Conservation (phyloP, 2,797 vertebrate genomes). For the Adelosebastes latens region DNA sequence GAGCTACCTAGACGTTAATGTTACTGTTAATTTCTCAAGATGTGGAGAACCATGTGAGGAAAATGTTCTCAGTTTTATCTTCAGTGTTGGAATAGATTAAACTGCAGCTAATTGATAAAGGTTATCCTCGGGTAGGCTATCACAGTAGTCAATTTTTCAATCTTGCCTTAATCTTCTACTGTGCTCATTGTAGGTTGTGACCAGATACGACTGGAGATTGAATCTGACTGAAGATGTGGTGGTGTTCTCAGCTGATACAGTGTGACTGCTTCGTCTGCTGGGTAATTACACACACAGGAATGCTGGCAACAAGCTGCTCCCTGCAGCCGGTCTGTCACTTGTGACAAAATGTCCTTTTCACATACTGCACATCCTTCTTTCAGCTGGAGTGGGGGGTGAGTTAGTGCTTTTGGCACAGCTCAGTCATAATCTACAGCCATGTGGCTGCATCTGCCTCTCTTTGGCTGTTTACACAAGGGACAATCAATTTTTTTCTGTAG, state of each 20-base stretch:
- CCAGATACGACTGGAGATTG: background rate
- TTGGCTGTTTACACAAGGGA: background rate
- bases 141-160: background rate
- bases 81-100: background rate
- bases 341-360: background rate
- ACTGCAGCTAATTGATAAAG: background rate
- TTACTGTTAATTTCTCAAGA: background rate
- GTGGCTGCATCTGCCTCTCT: background rate
- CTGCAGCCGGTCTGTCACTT: background rate
- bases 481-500: background rate
- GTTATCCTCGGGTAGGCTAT: background rate
- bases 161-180: background rate
- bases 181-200: background rate
- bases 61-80: background rate
- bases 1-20: background rate
- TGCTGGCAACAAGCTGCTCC: background rate
- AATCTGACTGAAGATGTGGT: background rate
- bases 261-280: background rate
- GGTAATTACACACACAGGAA: background rate
- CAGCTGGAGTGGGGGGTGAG: background rate
- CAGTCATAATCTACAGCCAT: conserved; percentile 7
- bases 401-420: background rate
- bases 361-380: background rate
- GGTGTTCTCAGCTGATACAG: background rate
- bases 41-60: background rate